Evolutionary conservation across 2,113 vertebrate species (phyloP).

Genomic region (Nibea albiflora): DNA sequence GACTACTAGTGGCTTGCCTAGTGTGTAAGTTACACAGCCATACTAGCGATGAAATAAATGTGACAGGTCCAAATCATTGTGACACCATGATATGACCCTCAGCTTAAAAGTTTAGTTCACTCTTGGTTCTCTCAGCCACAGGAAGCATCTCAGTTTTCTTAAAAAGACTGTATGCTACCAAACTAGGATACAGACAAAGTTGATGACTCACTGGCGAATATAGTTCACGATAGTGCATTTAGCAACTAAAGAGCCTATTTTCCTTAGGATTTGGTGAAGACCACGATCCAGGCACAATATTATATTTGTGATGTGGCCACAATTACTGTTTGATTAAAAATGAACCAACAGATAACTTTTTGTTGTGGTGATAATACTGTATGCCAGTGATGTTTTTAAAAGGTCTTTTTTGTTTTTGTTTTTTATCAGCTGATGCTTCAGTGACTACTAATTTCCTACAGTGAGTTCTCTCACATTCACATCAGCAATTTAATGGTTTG

Average conservation of each 20-base stretch:
- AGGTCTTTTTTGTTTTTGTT: not conserved
- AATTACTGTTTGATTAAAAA: not conserved
- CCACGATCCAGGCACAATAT: not conserved
- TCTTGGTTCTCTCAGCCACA: not conserved
- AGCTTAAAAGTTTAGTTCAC: not conserved
- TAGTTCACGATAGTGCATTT: not conserved
- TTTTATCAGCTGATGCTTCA: not conserved
- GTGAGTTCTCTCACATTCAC: not conserved
- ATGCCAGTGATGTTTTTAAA: not conserved
- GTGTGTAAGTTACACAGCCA: not conserved
- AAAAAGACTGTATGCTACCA: not conserved
- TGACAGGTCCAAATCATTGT: not conserved
- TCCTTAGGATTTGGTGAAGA: not conserved
- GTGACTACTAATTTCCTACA: not conserved
- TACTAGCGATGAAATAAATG: not conserved
- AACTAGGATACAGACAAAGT: not conserved
- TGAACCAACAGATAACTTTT: not conserved
- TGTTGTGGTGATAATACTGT: not conserved
- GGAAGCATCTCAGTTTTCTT: no score
- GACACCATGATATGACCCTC: no score
- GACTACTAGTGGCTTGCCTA: no score
- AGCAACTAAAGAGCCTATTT: not conserved
- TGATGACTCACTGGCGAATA: not conserved
- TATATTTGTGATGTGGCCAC: not conserved
- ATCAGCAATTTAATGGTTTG: not conserved